Base-by-base conservation (phyloP, 1,140 invertebrate species). In the Drosophila sturtevanti region DNA sequence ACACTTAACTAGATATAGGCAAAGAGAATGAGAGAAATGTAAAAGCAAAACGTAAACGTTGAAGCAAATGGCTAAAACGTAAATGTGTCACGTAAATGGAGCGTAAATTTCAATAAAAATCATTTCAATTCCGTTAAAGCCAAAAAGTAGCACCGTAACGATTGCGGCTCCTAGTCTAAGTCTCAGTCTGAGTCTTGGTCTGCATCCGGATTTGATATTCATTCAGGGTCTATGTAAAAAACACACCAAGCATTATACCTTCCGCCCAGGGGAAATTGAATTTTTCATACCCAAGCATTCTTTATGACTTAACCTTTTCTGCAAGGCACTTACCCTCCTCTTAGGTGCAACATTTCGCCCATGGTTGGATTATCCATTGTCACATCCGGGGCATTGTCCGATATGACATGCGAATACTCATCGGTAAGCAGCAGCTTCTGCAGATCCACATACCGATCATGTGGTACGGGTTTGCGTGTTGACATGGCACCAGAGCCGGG, bases 341-440 rank as follows among this genome's bases (percentile, higher is more conserved):
- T 92, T 44, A 95, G 84, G 37, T 94, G 93, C 68, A 94, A 94
- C 86, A 96, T 84, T 59, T 95, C 94, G 0, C 93, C 94, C 24
- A 96, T 93, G 4, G 94, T 94, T 0, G 95, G 95, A 91, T 96
- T 93, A 4, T 93, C 92, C 51, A 94, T 92, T 48, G 94, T 93
- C 44, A 81, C 79, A 68, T 84, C 76, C 9, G 81, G 81, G 18
- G 92, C 79, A 70, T 92, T 93, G 56, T 94, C 92, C 59, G 93
- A 73, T 58, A 90, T 81, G 12, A 90, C 89, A 68, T 91, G 91
- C 4, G 70, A 52, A 44, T 92, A 90, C 63, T 91, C 81, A 35
- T 74, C 79, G 44, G 59, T 79, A 5, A 72, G 54, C 5, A 90
- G 85, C 87, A 74, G 91, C 72, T 72, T 86, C 59, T 93, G 41